Base-by-base conservation (phyloP, 1,140 invertebrate genomes). In the Sycophila sp. region DNA sequence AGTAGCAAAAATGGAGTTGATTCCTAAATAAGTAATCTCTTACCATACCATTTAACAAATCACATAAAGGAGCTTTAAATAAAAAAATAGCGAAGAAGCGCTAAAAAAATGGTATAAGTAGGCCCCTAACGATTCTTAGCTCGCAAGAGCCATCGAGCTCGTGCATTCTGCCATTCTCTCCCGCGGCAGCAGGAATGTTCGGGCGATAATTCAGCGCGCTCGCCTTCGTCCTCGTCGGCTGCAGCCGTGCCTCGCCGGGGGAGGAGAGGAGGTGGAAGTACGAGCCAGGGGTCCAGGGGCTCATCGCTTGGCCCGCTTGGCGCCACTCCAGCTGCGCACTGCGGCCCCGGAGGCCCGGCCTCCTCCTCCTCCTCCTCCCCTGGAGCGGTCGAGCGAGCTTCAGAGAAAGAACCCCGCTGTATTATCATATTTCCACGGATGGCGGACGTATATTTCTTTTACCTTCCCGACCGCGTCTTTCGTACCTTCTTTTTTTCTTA, bases 251-350 rank as follows among this genome's bases (percentile, higher is more conserved):
- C 4, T 22, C 4, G 22, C 17, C 13, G 38, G 26, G 34, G 34
- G 36, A 22, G 19, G 24, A 26, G 26, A 4, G 49, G 13, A 4
- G 24, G 22, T 6, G 49, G 15, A n/a, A 28, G 30, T 32, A 10
- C 15, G 34, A n/a, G n/a, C n/a, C n/a, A 40, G 51, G 19, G 32
- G 55, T 26, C 26, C 26, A 36, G 38, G 40, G 24, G 53, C 11
- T 28, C 62, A 59, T 51, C 64, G 63, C 42, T 72, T 76, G 73
- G 74, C 77, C 72, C 73, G 71, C 72, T 82, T 82, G 81, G 81
- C 81, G 74, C 71, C 30, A 78, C 74, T 81, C 81, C 81, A 80
- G 80, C 67, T 62, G 75, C 81, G 81, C 79, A 82, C 74, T 82
- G 81, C 80, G 79, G 77, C 40, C 65, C 28, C 36, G 53, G 34